These are phyloP conservation scores for Microtus montanus DNA, from an alignment of 2,113 vertebrate genomes.

Conservation along the genomic window DNA sequence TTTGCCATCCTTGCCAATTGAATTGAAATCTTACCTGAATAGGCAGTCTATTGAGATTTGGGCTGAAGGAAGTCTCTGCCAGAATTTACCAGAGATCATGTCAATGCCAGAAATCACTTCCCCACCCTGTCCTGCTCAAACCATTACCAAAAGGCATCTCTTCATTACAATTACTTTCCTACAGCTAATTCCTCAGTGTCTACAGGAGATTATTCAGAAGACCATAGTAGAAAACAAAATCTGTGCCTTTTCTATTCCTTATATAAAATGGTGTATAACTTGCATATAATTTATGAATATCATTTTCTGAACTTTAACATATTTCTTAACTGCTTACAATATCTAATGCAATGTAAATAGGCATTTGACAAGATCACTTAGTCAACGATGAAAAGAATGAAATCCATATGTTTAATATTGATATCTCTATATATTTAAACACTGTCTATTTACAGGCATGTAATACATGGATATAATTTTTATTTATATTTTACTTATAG, in stretches of 20 bases:
- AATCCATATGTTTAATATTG: background rate
- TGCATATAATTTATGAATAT: background rate
- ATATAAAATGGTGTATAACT: background rate
- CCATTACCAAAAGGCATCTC: background rate
- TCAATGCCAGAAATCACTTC: background rate
- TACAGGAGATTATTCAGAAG: too few relatives aligned
- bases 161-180: background rate
- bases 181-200: background rate
- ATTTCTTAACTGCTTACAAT: background rate
- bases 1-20: background rate
- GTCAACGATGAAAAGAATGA: too few relatives aligned
- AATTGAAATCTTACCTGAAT: background rate
- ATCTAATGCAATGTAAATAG: background rate
- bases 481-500: too few relatives aligned
- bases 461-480: too few relatives aligned
- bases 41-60: background rate
- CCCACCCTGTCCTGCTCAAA: background rate
- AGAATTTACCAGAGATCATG: background rate
- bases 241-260: background rate
- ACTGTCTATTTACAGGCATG: too few relatives aligned
- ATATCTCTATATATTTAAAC: too few relatives aligned
- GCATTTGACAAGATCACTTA: background rate
- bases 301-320: background rate
- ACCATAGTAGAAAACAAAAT: background rate
- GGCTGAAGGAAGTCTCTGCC: background rate